These are phyloP conservation scores for Gnathonemus longibarbis DNA, from an alignment of 2,113 vertebrate species.

Conservation along the genomic window DNA sequence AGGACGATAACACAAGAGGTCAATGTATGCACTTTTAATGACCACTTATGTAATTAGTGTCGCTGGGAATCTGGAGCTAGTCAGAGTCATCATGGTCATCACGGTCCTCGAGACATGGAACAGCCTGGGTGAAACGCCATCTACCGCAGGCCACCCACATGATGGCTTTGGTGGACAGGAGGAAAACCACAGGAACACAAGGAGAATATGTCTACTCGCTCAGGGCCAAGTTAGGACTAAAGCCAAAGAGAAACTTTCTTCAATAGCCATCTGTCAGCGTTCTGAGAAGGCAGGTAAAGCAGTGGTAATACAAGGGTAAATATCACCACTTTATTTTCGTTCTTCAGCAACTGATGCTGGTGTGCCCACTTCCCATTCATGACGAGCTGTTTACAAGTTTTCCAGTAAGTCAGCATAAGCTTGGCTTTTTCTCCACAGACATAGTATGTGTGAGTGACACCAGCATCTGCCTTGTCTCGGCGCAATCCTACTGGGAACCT, in stretches of 20 bases:
- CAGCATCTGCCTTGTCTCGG: slow-evolving; percentile 15
- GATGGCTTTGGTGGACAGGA: not conserved
- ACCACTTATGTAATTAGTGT: not conserved
- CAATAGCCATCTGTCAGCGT: not conserved
- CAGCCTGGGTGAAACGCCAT: not conserved
- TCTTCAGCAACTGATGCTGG: not conserved
- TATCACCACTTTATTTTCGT: not conserved
- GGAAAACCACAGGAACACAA: not conserved
- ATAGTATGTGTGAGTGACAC: slow-evolving; percentile 22
- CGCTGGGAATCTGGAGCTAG: not conserved
- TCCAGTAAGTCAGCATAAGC: not conserved
- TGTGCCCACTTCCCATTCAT: not conserved
- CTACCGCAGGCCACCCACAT: not conserved
- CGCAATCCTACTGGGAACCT: not conserved
- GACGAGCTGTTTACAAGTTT: not conserved
- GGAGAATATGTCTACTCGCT: not conserved
- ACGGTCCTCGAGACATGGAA: not conserved
- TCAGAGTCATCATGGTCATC: not conserved
- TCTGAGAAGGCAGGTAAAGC: not conserved
- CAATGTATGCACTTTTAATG: not conserved
- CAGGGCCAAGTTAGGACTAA: not conserved
- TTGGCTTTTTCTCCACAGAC: not conserved
- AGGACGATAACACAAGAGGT: not conserved
- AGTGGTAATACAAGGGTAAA: not conserved
- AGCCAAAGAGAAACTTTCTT: not conserved